Evolutionary conservation across 2,888 invertebrate genomes (phyloP).

Genomic region (Dyspetes luteomarginatus): DNA sequence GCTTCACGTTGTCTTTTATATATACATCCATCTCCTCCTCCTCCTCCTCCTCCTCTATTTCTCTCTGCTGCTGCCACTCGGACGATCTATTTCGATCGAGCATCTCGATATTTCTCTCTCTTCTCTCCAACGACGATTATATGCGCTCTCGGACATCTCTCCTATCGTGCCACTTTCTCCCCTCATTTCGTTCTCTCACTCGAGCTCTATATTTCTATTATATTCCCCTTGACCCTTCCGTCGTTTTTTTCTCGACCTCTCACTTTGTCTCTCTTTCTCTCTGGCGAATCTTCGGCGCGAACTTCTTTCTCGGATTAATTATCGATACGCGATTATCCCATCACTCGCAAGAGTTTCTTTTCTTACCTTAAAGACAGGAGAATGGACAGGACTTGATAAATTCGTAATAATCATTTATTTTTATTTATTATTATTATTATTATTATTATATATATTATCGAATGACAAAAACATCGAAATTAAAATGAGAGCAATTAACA

Average conservation of each 20-base stretch:
- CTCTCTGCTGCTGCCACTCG: slow-evolving; percentile 45
- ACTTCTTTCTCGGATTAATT: slow-evolving; percentile 29
- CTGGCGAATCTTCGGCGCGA: slow-evolving; percentile 22
- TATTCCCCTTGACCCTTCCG: background rate
- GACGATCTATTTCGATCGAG: slow-evolving; percentile 64
- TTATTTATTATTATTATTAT: no score
- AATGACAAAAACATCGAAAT: no score
- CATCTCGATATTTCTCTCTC: slow-evolving; percentile 57
- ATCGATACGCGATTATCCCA: slow-evolving; percentile 19
- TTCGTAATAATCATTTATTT: no score
- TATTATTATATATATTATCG: no score
- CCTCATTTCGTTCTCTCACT: background rate
- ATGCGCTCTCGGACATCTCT: background rate
- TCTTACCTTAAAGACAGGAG: no score
- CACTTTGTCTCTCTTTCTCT: background rate
- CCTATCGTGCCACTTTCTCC: background rate
- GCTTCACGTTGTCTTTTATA: slow-evolving; percentile 19
- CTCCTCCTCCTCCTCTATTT: slow-evolving; percentile 35
- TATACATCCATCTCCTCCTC: slow-evolving; percentile 26
- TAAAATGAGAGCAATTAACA: no score
- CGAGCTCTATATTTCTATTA: background rate
- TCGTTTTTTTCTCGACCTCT: background rate
- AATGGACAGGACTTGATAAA: no score
- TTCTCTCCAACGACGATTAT: background rate
- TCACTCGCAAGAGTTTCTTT: background rate